Conservation (phyloP, 2,888 invertebrate genomes). For the Spicauda simplicius region DNA sequence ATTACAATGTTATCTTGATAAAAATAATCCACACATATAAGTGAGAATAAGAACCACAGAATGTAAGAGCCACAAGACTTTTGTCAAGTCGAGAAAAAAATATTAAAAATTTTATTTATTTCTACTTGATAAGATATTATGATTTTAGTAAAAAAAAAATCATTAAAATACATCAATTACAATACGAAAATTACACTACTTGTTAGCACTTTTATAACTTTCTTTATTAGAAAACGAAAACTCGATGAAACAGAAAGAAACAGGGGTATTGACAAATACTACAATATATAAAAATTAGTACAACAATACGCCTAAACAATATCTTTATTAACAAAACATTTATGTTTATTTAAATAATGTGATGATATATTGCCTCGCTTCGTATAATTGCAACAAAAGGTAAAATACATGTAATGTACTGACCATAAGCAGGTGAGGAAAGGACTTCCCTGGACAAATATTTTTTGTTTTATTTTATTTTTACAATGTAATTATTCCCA, state of each 20-base stretch:
- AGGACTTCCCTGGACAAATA: conserved; percentile 51
- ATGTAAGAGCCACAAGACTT: no score
- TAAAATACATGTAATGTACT: conserved; percentile 42
- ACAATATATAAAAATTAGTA: neutral
- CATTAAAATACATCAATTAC: no score
- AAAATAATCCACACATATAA: neutral
- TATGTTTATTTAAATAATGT: neutral
- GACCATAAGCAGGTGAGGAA: conserved; percentile 56
- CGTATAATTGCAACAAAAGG: neutral
- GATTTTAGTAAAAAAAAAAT: no score
- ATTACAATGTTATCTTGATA: neutral
- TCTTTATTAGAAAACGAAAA: neutral
- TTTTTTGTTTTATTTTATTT: conserved; percentile 45
- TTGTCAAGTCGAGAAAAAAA: no score
- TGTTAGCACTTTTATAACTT: no score
- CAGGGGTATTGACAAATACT: neutral
- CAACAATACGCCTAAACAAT: neutral
- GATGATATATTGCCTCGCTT: neutral
- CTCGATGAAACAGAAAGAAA: neutral
- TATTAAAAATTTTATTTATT: neutral
- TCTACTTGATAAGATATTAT: no score
- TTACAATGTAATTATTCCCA: conserved; percentile 46
- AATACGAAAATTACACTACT: no score
- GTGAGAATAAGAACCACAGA: no score
- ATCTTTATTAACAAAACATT: neutral